Conservation (phyloP, 2,113 vertebrate species). For the Oryzias curvinotus region DNA sequence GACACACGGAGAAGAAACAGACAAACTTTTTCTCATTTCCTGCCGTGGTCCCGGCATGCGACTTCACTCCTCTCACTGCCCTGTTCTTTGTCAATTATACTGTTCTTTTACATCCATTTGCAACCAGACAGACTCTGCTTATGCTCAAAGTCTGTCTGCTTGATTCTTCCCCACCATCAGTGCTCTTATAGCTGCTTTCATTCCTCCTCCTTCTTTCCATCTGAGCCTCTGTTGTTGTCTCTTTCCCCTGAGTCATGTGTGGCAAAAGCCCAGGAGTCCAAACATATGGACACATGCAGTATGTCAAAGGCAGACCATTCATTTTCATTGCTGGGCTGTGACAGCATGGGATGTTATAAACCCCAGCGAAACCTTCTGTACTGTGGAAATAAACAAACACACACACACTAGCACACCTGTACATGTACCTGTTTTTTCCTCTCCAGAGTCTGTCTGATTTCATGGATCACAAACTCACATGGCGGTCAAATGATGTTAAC, state of each 20-base stretch:
- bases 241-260: too few relatives aligned
- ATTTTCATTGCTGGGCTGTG: too few relatives aligned
- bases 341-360: constrained; percentile 6
- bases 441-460: neutral
- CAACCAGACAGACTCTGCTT: constrained; percentile 41
- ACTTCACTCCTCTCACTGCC: constrained; percentile 18
- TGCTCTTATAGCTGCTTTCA: neutral
- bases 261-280: too few relatives aligned
- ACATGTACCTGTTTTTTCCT: neutral
- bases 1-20: constrained; percentile 15
- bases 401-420: too few relatives aligned
- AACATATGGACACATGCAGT: too few relatives aligned
- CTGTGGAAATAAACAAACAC: constrained; percentile 5
- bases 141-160: constrained; percentile 43
- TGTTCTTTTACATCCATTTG: constrained; percentile 21
- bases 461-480: too few relatives aligned
- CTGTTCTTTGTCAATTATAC: constrained; percentile 50
- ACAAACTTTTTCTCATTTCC: constrained; percentile 42
- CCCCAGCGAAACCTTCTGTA: neutral
- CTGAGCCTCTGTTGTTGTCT: too few relatives aligned
- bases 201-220: neutral
- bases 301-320: too few relatives aligned
- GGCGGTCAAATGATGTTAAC: too few relatives aligned
- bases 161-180: constrained; percentile 17
- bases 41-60: constrained; percentile 40